Base-by-base conservation (phyloP, 2,113 vertebrate genomes). In the Sphaerodactylus townsendi region DNA sequence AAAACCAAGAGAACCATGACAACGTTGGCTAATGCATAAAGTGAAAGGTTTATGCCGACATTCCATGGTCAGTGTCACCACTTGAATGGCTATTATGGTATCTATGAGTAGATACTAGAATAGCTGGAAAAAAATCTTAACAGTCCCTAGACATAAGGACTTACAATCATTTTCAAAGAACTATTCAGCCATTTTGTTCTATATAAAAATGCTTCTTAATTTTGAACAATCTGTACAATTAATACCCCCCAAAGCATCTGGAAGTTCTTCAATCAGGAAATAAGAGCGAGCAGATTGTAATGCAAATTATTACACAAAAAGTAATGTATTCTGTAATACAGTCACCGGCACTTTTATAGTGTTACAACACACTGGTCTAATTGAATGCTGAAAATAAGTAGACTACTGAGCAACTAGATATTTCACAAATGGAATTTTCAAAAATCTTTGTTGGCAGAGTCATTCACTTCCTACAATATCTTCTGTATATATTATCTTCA, bases 1-100 rank as follows among this genome's bases (percentile, higher is more conserved):
- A 76, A 81, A 86, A 23, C 39, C 33, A 69, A 86, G 56, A 33
- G 39, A 81, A 62, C 74, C 72, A 70, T 77, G 65, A 78, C 79
- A 78, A 71, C 66, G 39, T 68, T 70, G 50, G 53, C 41, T 30
- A 70, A 13, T 59, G 25, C 53, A 76, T 77, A 25, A 81, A 81
- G 39, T n/a, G 59, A 76, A 86, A 81, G 14, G 5, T 75, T 76
- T 76, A 81, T 33, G 14, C 30, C 10, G 14, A 81, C 30, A 86
- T 62, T 37, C 71, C 50, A 46, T 56, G 30, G 23, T 15, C 35
- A 62, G 48, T 28, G 9, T 69, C 72, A 76, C 30, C 23, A 69
- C 48, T 48, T 77, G 76, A 39, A 66, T 23, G 41, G 35, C 15
- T 23, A 69, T 41, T 77, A 46, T 39, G 25, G 19, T 28, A 19